These are phyloP conservation scores for Coelinius sp. DNA, from an alignment of 2,888 invertebrate species.

Conservation along the genomic window DNA sequence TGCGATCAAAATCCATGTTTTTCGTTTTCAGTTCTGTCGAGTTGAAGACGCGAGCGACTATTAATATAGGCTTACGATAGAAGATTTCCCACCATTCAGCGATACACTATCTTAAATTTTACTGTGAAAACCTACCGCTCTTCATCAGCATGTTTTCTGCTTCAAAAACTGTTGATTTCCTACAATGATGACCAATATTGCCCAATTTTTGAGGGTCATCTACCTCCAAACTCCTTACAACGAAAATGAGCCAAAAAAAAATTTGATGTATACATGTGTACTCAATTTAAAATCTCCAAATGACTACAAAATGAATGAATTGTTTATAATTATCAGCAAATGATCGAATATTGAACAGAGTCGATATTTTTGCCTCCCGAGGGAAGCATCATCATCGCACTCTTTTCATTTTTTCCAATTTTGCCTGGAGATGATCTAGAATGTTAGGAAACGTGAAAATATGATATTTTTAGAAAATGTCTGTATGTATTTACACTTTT, in stretches of 20 bases:
- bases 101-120: neutral
- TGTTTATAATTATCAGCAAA: neutral
- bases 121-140: slow-evolving; percentile 37
- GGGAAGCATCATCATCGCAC: too few species aligned
- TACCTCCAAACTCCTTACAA: too few species aligned
- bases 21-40: neutral
- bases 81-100: slow-evolving; percentile 58
- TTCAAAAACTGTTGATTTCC: slow-evolving; percentile 10
- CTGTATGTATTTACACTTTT: too few species aligned
- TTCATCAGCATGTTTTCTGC: slow-evolving; percentile 32
- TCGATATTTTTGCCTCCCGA: too few species aligned
- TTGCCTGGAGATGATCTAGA: too few species aligned
- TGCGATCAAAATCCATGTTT: neutral
- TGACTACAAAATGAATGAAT: neutral
- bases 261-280: too few species aligned
- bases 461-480: too few species aligned
- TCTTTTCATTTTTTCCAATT: too few species aligned
- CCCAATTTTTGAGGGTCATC: neutral
- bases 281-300: neutral
- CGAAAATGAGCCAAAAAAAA: too few species aligned
- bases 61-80: slow-evolving; percentile 46
- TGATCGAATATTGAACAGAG: neutral
- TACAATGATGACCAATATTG: too few species aligned
- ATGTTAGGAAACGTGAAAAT: too few species aligned
- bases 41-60: slow-evolving; percentile 49